Evolutionary conservation across 2,797 vertebrate genomes (phyloP), one percentile per base, ranked within the genome.

Genomic region (Choloepus didactylus): DNA sequence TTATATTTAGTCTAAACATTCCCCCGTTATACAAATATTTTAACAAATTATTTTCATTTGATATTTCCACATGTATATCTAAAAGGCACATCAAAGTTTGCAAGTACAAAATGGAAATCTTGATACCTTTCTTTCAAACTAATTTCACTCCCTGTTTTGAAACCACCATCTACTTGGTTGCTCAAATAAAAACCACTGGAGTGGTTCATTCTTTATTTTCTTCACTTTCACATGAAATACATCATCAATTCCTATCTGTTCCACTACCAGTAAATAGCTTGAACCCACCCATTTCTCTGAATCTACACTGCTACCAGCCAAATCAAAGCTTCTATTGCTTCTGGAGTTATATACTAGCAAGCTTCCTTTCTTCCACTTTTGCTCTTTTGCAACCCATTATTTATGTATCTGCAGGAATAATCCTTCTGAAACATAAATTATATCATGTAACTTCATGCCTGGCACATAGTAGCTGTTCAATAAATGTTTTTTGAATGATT

Each of bases 1-100:
- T 90, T 85, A 23, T 46, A 81, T 69, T 85, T 86, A 54, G 49
- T 51, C 41, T 85, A 93, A 88, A 91, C 56, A 80, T 70, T 75
- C 19, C 29, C 60, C 59, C 5, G 46, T 49, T 49, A 49, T 49
- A 49, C 18, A 94, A 51, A 86, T 44, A 83, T 35, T 90, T 87
- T 73, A 94, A 82, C 19, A 49, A 49, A 49, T 49, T 49, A 49
- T 38, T 19, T 1, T 5, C 77, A 35, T 82, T 81, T 91, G 18
- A 31, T 76, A 82, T 91, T 88, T 85, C 38, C 23, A 70, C 46
- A 54, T 89, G 44, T 27, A 76, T 60, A 8, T 49, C 59, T 77
- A 89, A 95, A 70, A 87, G 14, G 8, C 60, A 69, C 31, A 44
- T 49, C 27, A 83, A 70, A 80, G 5, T 92, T 93, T 87, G 59